Evolutionary conservation across 2,113 vertebrate species (phyloP), one percentile per base, ranked within the genome.

Genomic region (Rhadina sibilatrix): DNA sequence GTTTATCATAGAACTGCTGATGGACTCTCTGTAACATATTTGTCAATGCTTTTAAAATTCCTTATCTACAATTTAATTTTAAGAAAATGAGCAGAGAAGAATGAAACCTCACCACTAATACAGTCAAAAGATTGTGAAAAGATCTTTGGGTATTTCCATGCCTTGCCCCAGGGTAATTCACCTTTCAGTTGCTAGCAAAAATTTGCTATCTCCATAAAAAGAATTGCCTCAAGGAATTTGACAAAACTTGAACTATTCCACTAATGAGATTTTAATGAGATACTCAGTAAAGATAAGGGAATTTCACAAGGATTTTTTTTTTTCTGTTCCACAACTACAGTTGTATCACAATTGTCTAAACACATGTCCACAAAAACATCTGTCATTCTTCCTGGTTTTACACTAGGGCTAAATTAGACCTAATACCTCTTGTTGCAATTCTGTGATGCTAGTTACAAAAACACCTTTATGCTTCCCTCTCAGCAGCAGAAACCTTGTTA

Each of bases 231-330:
- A 83, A 96, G 92, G 94, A 97, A 90, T 60, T 82, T 92, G 90
- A 87, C 84, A 94, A 84, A 94, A 97, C 92, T 81, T 69, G 96
- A 97, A 97, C 93, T 71, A 64, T 94, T 91, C 90, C 40, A 94
- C 92, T 96, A 97, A 97, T 93, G 93, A 97, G 93, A 97, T 97
- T 98, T 97, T 98, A 98, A 98, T 97, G 94, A 97, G 87, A 85
- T 96, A 57, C 77, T 77, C 85, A 93, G 71, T 66, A 90, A 97
- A 84, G 64, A 77, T 25, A 72, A 85, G 33, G 38, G 27, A 90
- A 70, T 87, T 87, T 72, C n/a, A 66, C 2, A 12, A 44, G 23
- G 42, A 53, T 30, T 53, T 17, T 64, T 76, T 64, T 76, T 85
- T 78, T 56, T 10, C 23, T 84, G 12, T 68, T 82, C 49, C 77